These are phyloP conservation scores for Leucosticte australis DNA, from an alignment of 2,113 vertebrate species.

Conservation along the genomic window DNA sequence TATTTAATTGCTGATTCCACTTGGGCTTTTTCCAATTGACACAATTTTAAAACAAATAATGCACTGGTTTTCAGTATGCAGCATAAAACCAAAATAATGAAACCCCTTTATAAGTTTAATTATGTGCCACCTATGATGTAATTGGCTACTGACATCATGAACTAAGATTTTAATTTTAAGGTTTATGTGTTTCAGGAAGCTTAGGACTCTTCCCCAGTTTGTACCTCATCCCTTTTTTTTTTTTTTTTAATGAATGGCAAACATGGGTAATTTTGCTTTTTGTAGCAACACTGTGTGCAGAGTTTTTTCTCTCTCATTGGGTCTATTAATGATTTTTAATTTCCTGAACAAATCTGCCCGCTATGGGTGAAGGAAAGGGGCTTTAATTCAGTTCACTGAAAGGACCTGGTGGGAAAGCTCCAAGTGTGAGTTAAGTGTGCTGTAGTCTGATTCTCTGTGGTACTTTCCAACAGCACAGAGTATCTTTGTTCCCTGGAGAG, in stretches of 20 bases:
- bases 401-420: neutral
- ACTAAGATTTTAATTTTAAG: constrained; percentile 42
- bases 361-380: neutral
- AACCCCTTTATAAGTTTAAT: constrained; percentile 64
- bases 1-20: constrained; percentile 56
- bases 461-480: neutral
- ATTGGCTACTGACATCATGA: constrained; percentile 49
- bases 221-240: neutral
- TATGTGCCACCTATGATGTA: constrained; percentile 53
- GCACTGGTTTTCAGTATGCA: constrained; percentile 33
- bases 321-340: constrained; percentile 47
- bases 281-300: constrained; percentile 1
- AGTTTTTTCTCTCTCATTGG: neutral
- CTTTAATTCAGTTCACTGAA: neutral
- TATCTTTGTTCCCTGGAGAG: neutral
- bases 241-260: neutral
- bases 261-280: constrained; percentile 28
- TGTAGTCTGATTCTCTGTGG: neutral
- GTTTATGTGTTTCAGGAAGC: constrained; percentile 51
- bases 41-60: constrained; percentile 56
- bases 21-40: constrained; percentile 39
- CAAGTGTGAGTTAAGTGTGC: neutral
- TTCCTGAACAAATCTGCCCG: neutral
- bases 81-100: constrained; percentile 20
- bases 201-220: constrained; percentile 39